phyloP scores from a whole-genome alignment of 2,113 vertebrate species.

The Indicator indicator region DNA sequence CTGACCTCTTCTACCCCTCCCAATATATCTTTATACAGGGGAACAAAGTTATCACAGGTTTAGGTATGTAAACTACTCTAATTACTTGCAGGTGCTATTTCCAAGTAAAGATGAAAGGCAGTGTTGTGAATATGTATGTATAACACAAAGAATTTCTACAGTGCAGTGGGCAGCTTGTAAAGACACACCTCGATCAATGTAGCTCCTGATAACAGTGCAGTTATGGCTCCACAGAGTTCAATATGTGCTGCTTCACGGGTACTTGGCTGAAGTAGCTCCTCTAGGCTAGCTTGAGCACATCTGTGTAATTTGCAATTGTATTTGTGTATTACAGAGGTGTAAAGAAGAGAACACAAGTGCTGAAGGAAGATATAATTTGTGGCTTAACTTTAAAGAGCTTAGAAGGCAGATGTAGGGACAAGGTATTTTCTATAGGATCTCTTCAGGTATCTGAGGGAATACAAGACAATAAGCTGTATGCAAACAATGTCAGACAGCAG shows the following conservation, averaged over 20 bases:
- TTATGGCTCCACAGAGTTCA: background rate
- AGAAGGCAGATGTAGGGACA: background rate
- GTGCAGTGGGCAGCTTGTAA: background rate
- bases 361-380: background rate
- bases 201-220: background rate
- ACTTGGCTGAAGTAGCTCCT: background rate
- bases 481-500: background rate
- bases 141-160: background rate
- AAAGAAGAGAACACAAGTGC: background rate
- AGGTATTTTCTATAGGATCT: background rate
- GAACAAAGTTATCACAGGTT: background rate
- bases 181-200: background rate
- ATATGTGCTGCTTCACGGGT: background rate
- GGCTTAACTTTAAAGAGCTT: background rate
- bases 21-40: background rate
- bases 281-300: background rate
- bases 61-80: background rate
- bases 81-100: background rate
- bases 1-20: background rate
- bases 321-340: background rate
- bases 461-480: background rate
- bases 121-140: background rate
- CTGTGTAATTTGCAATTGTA: background rate
- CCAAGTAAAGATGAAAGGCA: background rate
- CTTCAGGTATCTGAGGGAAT: background rate